Evolutionary conservation across 2,113 vertebrate species (phyloP).

Genomic region (Cryptomyrus ogoouensis): DNA sequence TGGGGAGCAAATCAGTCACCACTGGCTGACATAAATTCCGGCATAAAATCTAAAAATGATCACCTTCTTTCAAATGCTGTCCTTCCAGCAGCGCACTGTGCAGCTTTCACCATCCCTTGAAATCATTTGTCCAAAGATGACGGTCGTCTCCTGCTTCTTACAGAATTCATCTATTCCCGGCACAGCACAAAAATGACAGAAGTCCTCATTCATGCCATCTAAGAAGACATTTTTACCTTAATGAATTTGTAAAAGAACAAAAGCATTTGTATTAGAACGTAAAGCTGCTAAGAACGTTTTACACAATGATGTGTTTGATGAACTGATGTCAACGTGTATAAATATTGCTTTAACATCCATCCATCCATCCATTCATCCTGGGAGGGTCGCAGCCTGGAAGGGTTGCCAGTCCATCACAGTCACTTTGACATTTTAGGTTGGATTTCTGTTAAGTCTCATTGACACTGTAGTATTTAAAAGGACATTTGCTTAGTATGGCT

Average conservation of each 20-base stretch:
- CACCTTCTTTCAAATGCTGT: not conserved
- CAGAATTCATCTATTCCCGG: not conserved
- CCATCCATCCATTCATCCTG: not conserved
- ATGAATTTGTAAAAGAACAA: conserved; percentile 55
- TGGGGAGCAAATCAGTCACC: not conserved
- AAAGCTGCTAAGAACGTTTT: conserved; percentile 38
- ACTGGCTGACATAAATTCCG: too few species aligned
- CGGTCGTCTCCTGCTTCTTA: not conserved
- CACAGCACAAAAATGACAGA: conserved; percentile 38
- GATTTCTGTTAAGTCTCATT: conserved; percentile 37
- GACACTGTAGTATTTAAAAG: conserved; percentile 34
- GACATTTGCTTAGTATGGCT: conserved; percentile 38
- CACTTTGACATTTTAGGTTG: conserved; percentile 34
- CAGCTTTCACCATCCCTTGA: conserved; percentile 21
- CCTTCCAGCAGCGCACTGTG: conserved; percentile 29
- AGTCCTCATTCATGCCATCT: conserved; percentile 11
- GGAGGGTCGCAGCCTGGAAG: not conserved
- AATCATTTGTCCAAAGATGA: conserved; percentile 14
- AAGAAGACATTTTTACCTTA: conserved; percentile 47
- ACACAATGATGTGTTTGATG: conserved; percentile 38
- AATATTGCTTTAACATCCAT: conserved; percentile 36
- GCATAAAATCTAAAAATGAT: not conserved
- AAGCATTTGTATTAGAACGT: conserved; percentile 51
- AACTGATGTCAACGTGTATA: conserved; percentile 43
- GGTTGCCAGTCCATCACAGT: not conserved